These are phyloP conservation scores for Polyommatus iphigenia DNA, from an alignment of 2,888 invertebrate genomes.

Conservation along the genomic window DNA sequence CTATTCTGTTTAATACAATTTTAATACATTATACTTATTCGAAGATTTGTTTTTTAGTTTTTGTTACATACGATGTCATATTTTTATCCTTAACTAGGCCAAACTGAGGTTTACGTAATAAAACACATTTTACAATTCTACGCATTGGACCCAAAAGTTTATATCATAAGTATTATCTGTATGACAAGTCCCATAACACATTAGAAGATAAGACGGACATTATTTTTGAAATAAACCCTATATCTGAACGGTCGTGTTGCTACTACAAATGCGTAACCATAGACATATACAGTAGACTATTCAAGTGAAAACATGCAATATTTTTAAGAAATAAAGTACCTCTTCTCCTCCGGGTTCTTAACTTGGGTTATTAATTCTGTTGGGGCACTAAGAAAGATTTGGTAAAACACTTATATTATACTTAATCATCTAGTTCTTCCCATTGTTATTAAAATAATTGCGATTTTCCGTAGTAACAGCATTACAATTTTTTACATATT, in stretches of 20 bases:
- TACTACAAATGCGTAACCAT: constrained; percentile 67
- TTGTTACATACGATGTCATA: neutral
- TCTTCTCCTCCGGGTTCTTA: no score
- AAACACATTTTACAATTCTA: constrained; percentile 32
- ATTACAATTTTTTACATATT: no score
- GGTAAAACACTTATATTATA: no score
- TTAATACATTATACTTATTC: no score
- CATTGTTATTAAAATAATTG: no score
- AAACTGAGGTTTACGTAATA: neutral
- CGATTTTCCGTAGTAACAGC: no score
- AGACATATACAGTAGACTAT: neutral
- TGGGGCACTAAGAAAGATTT: no score
- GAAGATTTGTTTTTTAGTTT: neutral
- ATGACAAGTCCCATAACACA: constrained; percentile 57
- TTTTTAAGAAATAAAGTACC: neutral
- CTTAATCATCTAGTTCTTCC: no score
- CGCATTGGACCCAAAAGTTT: constrained; percentile 14
- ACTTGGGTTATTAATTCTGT: no score
- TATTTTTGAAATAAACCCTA: constrained; percentile 64
- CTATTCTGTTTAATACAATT: no score
- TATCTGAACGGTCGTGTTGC: constrained; percentile 58
- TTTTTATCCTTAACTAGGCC: neutral
- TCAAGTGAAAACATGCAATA: neutral
- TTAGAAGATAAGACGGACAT: constrained; percentile 51
- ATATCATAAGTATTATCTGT: constrained; percentile 27